Evolutionary conservation across 2,113 vertebrate genomes (phyloP), one percentile per base, ranked within the genome.

Genomic region (Pterophyllum scalare): DNA sequence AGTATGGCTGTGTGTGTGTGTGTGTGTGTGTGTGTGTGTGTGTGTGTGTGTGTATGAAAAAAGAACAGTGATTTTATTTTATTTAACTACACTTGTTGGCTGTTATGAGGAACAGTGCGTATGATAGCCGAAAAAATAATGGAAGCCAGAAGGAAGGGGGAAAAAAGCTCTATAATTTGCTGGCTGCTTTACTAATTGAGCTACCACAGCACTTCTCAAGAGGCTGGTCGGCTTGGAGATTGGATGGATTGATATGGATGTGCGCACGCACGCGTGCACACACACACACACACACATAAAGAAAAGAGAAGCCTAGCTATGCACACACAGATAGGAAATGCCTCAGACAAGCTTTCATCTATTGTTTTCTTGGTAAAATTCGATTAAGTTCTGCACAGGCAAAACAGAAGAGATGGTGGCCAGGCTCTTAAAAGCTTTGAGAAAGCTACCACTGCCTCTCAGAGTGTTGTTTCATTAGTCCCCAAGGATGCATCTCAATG

Each of bases 361-460:
- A 90, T 90, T 92, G 90, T 91, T 93, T 88, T 90, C 89, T 88
- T 82, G 43, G 9, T 82, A 77, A 91, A 94, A 95, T 93, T 93
- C 52, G 86, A 95, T 95, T 94, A 93, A 85, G 70, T 79, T 52
- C 64, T 33, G 87, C 84, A 35, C 80, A 28, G 82, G 83, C 86
- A 84, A 88, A 92, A 61, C 70, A 89, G 82, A 88, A 59, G 75
- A 78, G 85, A 85, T 61, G 77, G 82, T 70, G 74, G 64, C 79
- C 80, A 81, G 43, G 54, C 77, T 81, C 77, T 84, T 89, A 76
- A 91, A 91, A 93, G 89, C 90, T 77, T 24, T 43, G 65, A 82
- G 64, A 85, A 77, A 85, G 82, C 78, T 59, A 19, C 80, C 79
- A n/a, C 26, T 13, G 85, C 82, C 79, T 85, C 75, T 26, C 26